phyloP scores from a whole-genome alignment of 2,113 vertebrate species.

The Xiphorhynchus elegans region DNA sequence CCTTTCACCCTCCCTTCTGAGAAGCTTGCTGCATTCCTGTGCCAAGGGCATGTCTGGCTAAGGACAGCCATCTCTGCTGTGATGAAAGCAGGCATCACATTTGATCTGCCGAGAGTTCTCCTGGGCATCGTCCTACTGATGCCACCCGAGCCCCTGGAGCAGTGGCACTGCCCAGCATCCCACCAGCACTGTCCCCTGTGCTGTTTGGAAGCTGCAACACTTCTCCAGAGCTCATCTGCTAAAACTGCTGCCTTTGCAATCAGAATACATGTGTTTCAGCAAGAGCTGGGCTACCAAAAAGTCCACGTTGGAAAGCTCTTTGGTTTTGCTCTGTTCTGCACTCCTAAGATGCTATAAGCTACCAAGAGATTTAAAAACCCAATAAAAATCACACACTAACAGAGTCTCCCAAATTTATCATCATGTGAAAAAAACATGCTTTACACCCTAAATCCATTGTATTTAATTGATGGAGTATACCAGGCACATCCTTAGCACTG shows the following conservation, averaged over 20 bases:
- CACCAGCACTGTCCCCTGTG: neutral
- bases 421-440: neutral
- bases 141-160: neutral
- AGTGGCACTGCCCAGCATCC: neutral
- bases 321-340: neutral
- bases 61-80: conserved; percentile 20
- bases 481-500: neutral
- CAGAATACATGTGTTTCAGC: neutral
- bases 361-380: too few relatives aligned
- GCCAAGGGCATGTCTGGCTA: neutral
- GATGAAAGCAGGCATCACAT: conserved; percentile 44
- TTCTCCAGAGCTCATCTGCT: neutral
- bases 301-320: neutral
- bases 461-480: neutral
- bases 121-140: neutral
- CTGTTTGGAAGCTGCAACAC: neutral
- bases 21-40: conserved; percentile 3
- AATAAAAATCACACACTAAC: too few relatives aligned
- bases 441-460: neutral
- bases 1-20: conserved; percentile 14
- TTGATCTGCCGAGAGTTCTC: conserved; percentile 2
- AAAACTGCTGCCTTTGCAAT: neutral
- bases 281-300: neutral
- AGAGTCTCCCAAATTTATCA: neutral
- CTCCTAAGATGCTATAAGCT: neutral